Evolutionary conservation across 2,797 vertebrate genomes (phyloP).

Genomic region (Cyprinodon diabolis): DNA sequence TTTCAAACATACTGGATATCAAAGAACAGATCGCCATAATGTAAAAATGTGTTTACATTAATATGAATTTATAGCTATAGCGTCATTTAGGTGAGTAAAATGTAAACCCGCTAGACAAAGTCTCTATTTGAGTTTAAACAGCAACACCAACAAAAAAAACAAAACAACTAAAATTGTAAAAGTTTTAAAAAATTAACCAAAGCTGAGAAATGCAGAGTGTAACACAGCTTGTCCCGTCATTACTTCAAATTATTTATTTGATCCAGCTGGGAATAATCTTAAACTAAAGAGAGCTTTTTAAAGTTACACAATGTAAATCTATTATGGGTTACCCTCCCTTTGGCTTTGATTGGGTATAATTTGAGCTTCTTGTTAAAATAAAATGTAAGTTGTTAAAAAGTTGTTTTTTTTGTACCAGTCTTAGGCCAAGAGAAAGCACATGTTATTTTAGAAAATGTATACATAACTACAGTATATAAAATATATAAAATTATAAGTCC

Average conservation of each 20-base stretch:
- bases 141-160: too few species aligned
- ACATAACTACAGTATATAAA: background rate
- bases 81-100: background rate
- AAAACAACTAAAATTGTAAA: background rate
- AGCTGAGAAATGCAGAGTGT: too few species aligned
- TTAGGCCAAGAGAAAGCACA: background rate
- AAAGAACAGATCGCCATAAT: background rate
- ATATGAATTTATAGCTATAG: too few species aligned
- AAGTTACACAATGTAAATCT: background rate
- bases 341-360: too few species aligned
- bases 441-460: background rate
- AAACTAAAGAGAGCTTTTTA: background rate
- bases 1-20: background rate
- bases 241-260: background rate
- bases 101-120: background rate
- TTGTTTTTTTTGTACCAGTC: background rate
- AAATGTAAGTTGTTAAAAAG: background rate
- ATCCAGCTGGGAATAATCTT: background rate
- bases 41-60: background rate
- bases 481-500: background rate
- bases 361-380: too few species aligned
- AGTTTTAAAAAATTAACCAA: background rate
- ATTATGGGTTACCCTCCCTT: background rate
- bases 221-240: accelerated
- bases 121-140: background rate